Evolutionary conservation across 2,797 vertebrate species (phyloP).

Genomic region (Chaetophractus vellerosus): DNA sequence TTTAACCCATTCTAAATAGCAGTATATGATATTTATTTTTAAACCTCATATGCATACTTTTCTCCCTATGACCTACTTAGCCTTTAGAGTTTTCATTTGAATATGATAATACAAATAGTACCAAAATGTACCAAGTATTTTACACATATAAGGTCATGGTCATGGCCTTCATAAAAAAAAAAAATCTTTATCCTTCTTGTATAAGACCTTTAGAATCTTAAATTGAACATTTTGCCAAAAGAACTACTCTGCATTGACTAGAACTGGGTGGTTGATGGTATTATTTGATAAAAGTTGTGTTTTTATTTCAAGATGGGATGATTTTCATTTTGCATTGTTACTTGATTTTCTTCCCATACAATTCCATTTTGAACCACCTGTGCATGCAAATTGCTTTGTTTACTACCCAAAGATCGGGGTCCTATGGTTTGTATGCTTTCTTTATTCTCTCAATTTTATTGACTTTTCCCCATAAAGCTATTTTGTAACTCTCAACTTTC

Average conservation of each 20-base stretch:
- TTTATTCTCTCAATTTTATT: neutral
- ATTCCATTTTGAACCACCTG: slow-evolving; percentile 60
- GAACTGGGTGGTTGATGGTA: neutral
- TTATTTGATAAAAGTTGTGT: neutral
- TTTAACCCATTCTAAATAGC: slow-evolving; percentile 17
- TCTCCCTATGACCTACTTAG: neutral
- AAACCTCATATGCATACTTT: neutral
- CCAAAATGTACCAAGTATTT: neutral
- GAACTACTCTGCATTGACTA: neutral
- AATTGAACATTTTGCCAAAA: neutral
- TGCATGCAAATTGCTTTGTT: slow-evolving; percentile 68
- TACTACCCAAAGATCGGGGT: slow-evolving; percentile 17
- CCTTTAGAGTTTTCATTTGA: neutral
- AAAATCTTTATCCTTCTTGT: neutral
- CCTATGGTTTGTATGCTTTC: neutral
- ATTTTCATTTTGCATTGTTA: slow-evolving; percentile 62
- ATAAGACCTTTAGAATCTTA: neutral
- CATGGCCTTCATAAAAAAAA: neutral
- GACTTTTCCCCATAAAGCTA: neutral
- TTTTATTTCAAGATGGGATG: slow-evolving; percentile 19
- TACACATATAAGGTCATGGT: neutral
- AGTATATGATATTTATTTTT: neutral
- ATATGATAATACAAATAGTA: neutral
- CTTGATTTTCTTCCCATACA: slow-evolving; percentile 68
- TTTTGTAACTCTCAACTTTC: neutral